Conservation (phyloP, 2,888 invertebrate species). For the Calameuta filiformis region DNA sequence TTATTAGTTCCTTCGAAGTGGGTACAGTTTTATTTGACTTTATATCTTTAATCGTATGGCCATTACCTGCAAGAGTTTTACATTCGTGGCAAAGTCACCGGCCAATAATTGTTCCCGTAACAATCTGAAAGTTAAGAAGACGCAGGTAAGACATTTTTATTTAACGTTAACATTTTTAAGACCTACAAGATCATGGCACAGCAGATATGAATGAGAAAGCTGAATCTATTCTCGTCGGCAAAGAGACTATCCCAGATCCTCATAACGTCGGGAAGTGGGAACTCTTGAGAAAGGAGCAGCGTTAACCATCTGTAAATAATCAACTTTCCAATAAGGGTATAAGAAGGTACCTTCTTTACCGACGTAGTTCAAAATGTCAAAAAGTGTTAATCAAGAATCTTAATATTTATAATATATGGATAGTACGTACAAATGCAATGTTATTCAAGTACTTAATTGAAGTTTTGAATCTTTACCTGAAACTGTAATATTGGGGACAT, state of each 20-base stretch:
- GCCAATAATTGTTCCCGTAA: slow-evolving; percentile 83
- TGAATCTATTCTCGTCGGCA: slow-evolving; percentile 89
- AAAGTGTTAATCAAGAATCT: background rate
- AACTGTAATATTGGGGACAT: slow-evolving; percentile 95
- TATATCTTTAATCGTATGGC: background rate
- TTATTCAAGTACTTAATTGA: background rate
- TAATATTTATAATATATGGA: background rate
- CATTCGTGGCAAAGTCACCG: slow-evolving; percentile 93
- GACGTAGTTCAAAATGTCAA: background rate
- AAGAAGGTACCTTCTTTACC: background rate
- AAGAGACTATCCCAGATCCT: slow-evolving; percentile 98
- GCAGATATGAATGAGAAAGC: slow-evolving; percentile 91
- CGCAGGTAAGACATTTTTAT: slow-evolving; percentile 4
- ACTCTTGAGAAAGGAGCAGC: slow-evolving; percentile 94
- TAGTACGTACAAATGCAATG: background rate
- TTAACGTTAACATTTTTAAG: slow-evolving; percentile 9
- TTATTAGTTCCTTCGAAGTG: background rate
- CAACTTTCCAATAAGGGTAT: background rate
- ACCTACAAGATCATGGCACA: slow-evolving; percentile 98
- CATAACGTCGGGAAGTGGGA: slow-evolving; percentile 95
- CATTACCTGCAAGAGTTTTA: slow-evolving; percentile 87
- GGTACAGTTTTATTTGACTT: background rate
- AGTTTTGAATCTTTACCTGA: slow-evolving; percentile 71
- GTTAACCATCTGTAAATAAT: slow-evolving; percentile 85
- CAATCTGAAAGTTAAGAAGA: slow-evolving; percentile 71